Evolutionary conservation across 2,113 vertebrate genomes (phyloP), one percentile per base, ranked within the genome.

Genomic region (Hippocampus barbouri): DNA sequence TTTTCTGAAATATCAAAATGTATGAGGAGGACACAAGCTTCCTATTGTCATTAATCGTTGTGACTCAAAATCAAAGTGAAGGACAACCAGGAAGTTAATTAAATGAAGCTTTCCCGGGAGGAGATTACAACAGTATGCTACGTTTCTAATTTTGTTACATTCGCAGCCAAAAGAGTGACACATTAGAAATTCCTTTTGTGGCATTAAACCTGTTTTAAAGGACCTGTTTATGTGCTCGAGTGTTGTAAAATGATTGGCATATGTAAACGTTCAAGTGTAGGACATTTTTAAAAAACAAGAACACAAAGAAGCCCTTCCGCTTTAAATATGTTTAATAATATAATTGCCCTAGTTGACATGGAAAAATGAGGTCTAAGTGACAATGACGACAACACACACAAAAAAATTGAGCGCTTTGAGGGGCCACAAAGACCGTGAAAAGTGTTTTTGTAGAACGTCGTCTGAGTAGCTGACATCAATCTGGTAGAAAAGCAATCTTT

Each of bases 341-440:
- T 38, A 87, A 83, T 84, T 85, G 56, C 69, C 67, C 72, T 86
- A 70, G 75, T 68, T 75, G 73, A 86, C 69, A 66, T 69, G 85
- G 86, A 79, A 84, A 89, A 83, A 82, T 68, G 60, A 88, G 79
- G 84, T 84, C 83, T 71, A 75, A 66, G 70, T 68, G 77, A 80
- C 40, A 66, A 57, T 66, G 21, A 73, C 74, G 72, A 70, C 38
- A 69, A 82, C n/a, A 82, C 7, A 51, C 3, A 38, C 53, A 71
- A 56, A 57, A 63, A 27, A 40, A 23, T 30, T 10, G 34, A 27
- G 10, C 34, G 2, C 5, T 23, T 43, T 23, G 62, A n/a, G 20
- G 62, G 21, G 20, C 61, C 9, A 63, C 61, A 8, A 34, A 18
- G 30, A 62, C n/a, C 20, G n/a, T 51, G 49, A 21, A 51, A 51